These are phyloP conservation scores for Campodea augens DNA, from an alignment of 1,140 invertebrate species.

Conservation along the genomic window DNA sequence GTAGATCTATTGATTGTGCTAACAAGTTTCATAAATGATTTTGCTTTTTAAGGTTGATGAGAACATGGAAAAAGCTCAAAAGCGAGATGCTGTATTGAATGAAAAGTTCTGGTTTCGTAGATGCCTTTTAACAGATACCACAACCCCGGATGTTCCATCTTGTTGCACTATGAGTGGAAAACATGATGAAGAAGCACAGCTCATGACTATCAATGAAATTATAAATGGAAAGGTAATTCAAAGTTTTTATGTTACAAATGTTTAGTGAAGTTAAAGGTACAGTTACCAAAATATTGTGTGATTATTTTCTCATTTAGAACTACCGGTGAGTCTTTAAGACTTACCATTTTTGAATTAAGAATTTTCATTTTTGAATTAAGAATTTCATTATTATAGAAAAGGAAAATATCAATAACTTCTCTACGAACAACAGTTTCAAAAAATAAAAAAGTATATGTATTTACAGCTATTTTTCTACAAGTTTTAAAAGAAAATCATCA, in stretches of 20 bases:
- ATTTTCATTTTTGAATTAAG: constrained; percentile 4
- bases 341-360: constrained; percentile 9
- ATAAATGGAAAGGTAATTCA: constrained; percentile 78
- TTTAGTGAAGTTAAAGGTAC: constrained; percentile 10
- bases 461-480: too few relatives aligned
- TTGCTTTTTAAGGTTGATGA: constrained; percentile 59
- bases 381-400: too few relatives aligned
- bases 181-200: constrained; percentile 13
- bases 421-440: too few relatives aligned
- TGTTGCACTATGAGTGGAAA: constrained; percentile 16
- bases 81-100: constrained; percentile 58
- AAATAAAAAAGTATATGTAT: too few relatives aligned
- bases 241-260: constrained; percentile 1
- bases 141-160: constrained; percentile 25
- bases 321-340: background rate
- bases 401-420: too few relatives aligned
- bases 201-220: constrained; percentile 85
- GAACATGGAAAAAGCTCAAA: constrained; percentile 91
- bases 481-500: too few relatives aligned
- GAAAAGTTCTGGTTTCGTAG: constrained; percentile 84
- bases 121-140: constrained; percentile 40
- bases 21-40: background rate
- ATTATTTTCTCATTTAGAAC: constrained; percentile 7
- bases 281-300: constrained; percentile 7
- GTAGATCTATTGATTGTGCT: too few relatives aligned